A percentile compares a stretch with the other conserved stretches of the same genome.
Evolutionary conservation across 1,140 invertebrate species (phyloP).

Genomic region (Pygmarrhopalites habei): DNA sequence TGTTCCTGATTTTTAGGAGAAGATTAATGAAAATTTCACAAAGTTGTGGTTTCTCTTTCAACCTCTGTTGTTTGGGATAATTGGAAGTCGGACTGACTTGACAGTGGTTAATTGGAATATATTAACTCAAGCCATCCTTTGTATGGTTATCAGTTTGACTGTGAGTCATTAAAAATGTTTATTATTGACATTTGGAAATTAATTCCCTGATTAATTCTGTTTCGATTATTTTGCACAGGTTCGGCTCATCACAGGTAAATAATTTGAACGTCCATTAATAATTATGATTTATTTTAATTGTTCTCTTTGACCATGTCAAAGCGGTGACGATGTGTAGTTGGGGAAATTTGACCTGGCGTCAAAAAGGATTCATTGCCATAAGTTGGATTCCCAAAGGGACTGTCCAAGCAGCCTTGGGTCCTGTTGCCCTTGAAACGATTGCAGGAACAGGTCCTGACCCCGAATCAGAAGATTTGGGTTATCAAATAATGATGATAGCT

Average conservation of each 20-base stretch:
- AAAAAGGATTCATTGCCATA: slow-evolving; percentile 25
- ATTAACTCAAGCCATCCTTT: slow-evolving; percentile 18
- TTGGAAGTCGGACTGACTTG: slow-evolving; percentile 28
- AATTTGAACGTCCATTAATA: too few species aligned
- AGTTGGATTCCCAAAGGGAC: slow-evolving; percentile 37
- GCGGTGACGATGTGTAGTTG: neutral
- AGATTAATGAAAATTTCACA: slow-evolving; percentile 15
- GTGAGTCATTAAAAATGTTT: too few species aligned
- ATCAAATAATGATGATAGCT: slow-evolving; percentile 22
- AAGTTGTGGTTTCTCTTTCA: slow-evolving; percentile 30
- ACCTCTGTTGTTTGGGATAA: slow-evolving; percentile 36
- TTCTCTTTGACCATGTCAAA: too few species aligned
- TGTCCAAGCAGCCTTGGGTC: slow-evolving; percentile 35
- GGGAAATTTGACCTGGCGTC: slow-evolving; percentile 16
- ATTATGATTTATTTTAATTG: too few species aligned
- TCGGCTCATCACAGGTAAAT: too few species aligned
- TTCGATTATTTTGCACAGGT: too few species aligned
- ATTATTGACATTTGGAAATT: too few species aligned
- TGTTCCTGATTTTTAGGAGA: slow-evolving; percentile 13
- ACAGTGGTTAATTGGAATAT: slow-evolving; percentile 23
- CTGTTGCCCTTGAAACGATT: slow-evolving; percentile 28
- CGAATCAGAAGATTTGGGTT: neutral
- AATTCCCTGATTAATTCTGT: too few species aligned
- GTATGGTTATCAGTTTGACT: slow-evolving; percentile 16
- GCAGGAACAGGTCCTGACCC: neutral